These are phyloP conservation scores for Crotalus helleri DNA, from an alignment of 2,113 vertebrate species.

Conservation along the genomic window DNA sequence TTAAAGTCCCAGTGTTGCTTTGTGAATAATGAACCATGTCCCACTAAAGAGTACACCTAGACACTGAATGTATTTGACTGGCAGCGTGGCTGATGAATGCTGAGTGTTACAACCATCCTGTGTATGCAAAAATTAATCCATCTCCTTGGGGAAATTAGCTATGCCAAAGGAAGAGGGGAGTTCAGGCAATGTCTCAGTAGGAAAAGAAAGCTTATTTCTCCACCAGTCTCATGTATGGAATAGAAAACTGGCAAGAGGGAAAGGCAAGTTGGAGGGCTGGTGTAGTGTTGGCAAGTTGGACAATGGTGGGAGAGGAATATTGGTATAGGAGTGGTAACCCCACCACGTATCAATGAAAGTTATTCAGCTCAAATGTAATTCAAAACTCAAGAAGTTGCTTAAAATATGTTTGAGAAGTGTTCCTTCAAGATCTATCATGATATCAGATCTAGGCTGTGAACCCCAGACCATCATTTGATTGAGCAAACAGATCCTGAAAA, in stretches of 20 bases:
- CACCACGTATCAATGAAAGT: background rate
- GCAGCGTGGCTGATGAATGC: slow-evolving; percentile 43
- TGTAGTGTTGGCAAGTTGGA: background rate
- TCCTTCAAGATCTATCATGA: background rate
- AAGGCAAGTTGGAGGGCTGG: background rate
- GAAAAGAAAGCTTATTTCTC: background rate
- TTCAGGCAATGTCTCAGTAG: background rate
- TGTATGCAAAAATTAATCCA: slow-evolving; percentile 40
- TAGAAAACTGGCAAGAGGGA: background rate
- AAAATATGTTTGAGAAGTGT: background rate
- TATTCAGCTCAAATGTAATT: background rate
- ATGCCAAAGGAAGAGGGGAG: slow-evolving; percentile 20
- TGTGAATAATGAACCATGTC: slow-evolving; percentile 40
- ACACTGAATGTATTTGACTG: slow-evolving; percentile 23
- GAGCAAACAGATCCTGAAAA: background rate
- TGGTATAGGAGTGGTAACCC: background rate
- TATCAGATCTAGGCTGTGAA: background rate
- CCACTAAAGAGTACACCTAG: slow-evolving; percentile 31
- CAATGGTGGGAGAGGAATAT: background rate
- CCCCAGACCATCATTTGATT: background rate
- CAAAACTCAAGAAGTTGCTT: background rate
- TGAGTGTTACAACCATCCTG: slow-evolving; percentile 30
- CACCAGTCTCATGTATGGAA: accelerated
- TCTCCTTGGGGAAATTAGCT: slow-evolving; percentile 50
- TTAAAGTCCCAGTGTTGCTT: slow-evolving; percentile 23